phyloP scores from a whole-genome alignment of 1,140 invertebrate genomes.

The Heliconius eleuchia region DNA sequence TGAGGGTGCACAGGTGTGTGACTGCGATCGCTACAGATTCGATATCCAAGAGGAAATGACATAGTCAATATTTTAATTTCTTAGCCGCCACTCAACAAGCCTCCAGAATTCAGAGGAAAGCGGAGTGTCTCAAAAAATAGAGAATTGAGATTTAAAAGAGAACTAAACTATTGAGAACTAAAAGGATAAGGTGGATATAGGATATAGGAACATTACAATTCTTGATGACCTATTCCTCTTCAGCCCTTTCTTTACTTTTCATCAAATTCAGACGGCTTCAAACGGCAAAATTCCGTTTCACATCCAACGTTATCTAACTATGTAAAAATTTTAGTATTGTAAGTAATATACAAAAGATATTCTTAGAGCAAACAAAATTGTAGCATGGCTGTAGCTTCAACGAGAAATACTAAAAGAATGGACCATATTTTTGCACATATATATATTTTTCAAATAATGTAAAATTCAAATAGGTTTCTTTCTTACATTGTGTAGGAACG shows the following conservation, averaged over 20 bases:
- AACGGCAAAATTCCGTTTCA: neutral
- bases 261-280: neutral
- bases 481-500: constrained; percentile 17
- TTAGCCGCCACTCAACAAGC: too few species aligned
- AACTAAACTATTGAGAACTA: too few species aligned
- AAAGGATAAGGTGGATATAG: neutral
- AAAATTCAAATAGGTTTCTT: constrained; percentile 19
- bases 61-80: too few species aligned
- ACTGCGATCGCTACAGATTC: too few species aligned
- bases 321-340: too few species aligned
- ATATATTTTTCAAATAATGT: constrained; percentile 16
- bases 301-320: neutral
- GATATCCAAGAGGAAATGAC: too few species aligned
- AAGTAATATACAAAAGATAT: neutral
- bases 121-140: too few species aligned
- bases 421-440: neutral
- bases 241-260: constrained; percentile 3
- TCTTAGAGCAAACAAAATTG: constrained; percentile 5
- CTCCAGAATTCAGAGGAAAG: too few species aligned
- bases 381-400: neutral
- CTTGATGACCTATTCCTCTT: neutral
- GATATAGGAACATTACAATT: neutral
- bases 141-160: too few species aligned
- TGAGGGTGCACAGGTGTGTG: too few species aligned
- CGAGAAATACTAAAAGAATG: constrained; percentile 4